Base-by-base conservation (phyloP, 1,140 invertebrate genomes). In the Drosophila pectinifera region DNA sequence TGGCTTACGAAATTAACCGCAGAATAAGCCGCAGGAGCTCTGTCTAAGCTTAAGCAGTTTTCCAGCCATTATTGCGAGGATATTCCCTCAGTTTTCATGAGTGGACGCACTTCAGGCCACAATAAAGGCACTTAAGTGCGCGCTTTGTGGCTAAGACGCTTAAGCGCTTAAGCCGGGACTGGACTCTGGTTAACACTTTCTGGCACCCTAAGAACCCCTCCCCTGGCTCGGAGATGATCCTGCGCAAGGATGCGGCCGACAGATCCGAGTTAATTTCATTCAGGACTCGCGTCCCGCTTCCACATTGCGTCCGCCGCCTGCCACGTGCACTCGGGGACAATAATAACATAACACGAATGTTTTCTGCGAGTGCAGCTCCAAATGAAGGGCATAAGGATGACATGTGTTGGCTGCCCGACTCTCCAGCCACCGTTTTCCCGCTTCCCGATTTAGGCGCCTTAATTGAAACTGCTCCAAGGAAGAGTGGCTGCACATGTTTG, bases 101-200 rank as follows among this genome's bases (percentile, higher is more conserved):
- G 81, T 85, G 81, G 73, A 72, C 65, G 45, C 56, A 85, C 81
- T 85, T 86, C 61, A 85, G 36, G 10, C 16, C 38, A 85, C 82
- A 85, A 85, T 85, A 38, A 63, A 5, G 41, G 59, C 78, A 86
- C 81, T 85, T 81, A 70, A 85, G 81, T 67, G 78, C 64, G 55
- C 48, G 73, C 82, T 59, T 80, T 80, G 64, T 74, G 57, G 51
- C 56, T 82, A 82, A 86, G 78, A 55, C 11, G 61, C 45, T 45
- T 80, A 76, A 63, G 70, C 64, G 38, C 42, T 73, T 84, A 85
- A 84, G 54, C 78, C 42, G 11, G 53, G 31, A 31, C 31, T 41
- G 39, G 45, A 61, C 16, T 24, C 46, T 51, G 73, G 69, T 77
- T 78, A 86, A 85, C 82, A 85, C 81, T 85, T 86, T 81, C 45